Conservation (phyloP, 2,888 invertebrate species). For the Melieria omissa region DNA sequence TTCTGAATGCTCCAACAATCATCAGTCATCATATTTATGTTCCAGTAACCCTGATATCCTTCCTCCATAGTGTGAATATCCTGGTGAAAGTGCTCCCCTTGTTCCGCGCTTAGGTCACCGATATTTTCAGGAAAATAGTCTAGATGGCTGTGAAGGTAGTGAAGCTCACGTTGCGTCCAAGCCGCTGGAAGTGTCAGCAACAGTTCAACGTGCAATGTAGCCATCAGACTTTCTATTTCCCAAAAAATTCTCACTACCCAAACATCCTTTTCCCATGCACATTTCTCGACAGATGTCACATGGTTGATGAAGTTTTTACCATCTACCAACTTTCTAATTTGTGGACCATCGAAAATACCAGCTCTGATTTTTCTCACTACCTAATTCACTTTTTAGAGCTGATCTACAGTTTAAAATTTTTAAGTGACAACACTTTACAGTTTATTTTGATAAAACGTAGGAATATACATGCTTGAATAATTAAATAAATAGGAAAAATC, state of each 20-base stretch:
- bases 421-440: too few relatives aligned
- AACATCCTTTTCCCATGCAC: constrained; percentile 17
- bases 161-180: constrained; percentile 12
- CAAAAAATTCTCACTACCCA: constrained; percentile 20
- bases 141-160: too few relatives aligned
- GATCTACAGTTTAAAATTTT: too few relatives aligned
- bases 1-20: too few relatives aligned
- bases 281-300: constrained; percentile 26
- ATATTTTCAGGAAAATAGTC: constrained; percentile 24
- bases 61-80: constrained; percentile 16
- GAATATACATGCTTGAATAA: too few relatives aligned
- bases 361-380: constrained; percentile 35
- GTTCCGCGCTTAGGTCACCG: constrained; percentile 15
- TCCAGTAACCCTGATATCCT: too few relatives aligned
- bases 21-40: too few relatives aligned
- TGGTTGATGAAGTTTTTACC: constrained; percentile 22
- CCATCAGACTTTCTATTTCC: background rate
- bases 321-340: constrained; percentile 32
- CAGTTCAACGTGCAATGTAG: background rate
- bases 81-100: too few relatives aligned
- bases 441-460: too few relatives aligned
- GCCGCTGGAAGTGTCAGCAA: background rate
- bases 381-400: too few relatives aligned
- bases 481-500: too few relatives aligned
- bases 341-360: constrained; percentile 35